A percentile compares a stretch with the other conserved stretches of the same genome.
Evolutionary conservation across 2,113 vertebrate genomes (phyloP).

Genomic region (Onychorhynchus coronatus): DNA sequence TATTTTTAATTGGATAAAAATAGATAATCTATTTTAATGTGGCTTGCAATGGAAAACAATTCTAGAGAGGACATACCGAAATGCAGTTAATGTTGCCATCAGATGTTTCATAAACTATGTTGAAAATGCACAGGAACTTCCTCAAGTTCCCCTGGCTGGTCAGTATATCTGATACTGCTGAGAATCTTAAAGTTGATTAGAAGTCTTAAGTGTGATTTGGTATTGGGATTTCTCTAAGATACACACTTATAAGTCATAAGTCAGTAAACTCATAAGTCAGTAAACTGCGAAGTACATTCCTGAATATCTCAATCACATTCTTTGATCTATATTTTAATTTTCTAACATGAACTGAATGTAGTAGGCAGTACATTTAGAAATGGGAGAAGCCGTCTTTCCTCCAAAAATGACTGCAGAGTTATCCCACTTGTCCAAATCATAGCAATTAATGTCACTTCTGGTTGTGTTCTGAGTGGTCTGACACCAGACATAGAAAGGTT

Average conservation of each 20-base stretch:
- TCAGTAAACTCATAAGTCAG: accelerated
- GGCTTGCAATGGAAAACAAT: background rate
- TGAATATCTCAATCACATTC: background rate
- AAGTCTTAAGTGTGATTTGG: background rate
- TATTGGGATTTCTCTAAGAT: background rate
- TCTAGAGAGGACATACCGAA: background rate
- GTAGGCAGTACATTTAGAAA: background rate
- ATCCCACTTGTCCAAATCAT: background rate
- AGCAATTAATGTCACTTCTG: background rate
- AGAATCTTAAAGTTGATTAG: background rate
- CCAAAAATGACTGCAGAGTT: background rate
- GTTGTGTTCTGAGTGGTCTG: background rate
- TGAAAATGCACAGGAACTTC: background rate
- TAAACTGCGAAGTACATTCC: background rate
- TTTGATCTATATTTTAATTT: background rate
- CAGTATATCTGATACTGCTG: background rate
- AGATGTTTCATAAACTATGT: background rate
- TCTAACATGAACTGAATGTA: background rate
- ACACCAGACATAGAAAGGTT: background rate
- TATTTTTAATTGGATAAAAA: background rate
- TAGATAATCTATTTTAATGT: background rate
- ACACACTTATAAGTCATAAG: background rate
- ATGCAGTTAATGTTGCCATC: background rate
- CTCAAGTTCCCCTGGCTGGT: background rate
- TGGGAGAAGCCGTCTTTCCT: background rate